Evolutionary conservation across 2,797 vertebrate genomes (phyloP).

Genomic region (Chlorospingus semifuscus): DNA sequence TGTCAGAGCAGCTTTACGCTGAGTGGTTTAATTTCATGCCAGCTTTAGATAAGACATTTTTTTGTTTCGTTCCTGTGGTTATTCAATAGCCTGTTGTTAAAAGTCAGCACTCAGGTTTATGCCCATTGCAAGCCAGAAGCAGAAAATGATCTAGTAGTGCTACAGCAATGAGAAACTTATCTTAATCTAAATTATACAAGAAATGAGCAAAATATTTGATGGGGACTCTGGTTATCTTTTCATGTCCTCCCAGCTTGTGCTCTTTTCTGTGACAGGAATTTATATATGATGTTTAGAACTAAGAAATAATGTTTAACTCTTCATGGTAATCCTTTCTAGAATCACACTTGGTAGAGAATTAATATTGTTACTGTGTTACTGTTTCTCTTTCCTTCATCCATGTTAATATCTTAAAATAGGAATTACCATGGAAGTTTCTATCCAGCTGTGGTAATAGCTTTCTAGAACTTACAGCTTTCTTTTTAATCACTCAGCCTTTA

Average conservation of each 20-base stretch:
- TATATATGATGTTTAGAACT: neutral
- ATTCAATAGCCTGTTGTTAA: neutral
- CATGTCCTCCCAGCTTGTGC: neutral
- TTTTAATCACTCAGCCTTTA: neutral
- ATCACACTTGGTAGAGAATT: neutral
- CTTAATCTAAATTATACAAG: neutral
- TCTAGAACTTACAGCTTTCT: neutral
- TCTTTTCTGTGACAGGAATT: neutral
- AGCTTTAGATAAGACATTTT: constrained; percentile 4
- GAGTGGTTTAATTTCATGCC: constrained; percentile 48
- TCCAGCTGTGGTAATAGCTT: neutral
- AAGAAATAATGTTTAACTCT: neutral
- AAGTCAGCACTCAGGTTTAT: neutral
- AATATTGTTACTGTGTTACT: neutral
- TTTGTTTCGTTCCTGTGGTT: neutral
- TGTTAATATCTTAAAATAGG: neutral
- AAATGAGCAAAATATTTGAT: neutral
- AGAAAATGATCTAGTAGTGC: neutral
- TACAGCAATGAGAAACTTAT: neutral
- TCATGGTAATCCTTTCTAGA: neutral
- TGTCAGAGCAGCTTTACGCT: constrained; percentile 22
- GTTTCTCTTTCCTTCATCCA: neutral
- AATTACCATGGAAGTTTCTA: neutral
- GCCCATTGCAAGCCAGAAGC: neutral
- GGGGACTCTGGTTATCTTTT: neutral